A percentile compares a stretch with the other conserved stretches of the same genome.
These are phyloP conservation scores for Corticium candelabrum DNA, from an alignment of 37 sponge, comb jelly and placozoan species.

Conservation along the genomic window DNA sequence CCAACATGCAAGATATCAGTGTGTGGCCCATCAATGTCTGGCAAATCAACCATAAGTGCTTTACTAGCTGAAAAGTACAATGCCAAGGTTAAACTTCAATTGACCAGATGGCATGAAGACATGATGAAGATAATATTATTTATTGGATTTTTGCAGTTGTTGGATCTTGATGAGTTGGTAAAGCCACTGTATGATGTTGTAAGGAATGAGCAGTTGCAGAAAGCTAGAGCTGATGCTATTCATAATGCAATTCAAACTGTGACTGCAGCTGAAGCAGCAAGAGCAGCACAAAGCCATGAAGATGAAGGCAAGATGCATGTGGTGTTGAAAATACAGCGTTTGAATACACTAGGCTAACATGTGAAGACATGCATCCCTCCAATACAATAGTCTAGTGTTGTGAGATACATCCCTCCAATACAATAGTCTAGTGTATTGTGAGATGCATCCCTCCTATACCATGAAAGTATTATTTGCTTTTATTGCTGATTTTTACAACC, in stretches of 20 bases:
- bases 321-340: too few species aligned
- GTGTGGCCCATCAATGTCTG: slow-evolving; percentile 80
- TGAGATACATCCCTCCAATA: too few species aligned
- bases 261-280: slow-evolving; percentile 19
- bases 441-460: too few species aligned
- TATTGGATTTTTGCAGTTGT: slow-evolving; percentile 20
- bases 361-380: too few species aligned
- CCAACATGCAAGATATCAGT: slow-evolving; percentile 87
- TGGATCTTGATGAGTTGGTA: slow-evolving; percentile 41
- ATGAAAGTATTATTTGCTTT: too few species aligned
- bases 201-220: slow-evolving; percentile 27
- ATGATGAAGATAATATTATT: background rate
- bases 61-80: slow-evolving; percentile 65
- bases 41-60: slow-evolving; percentile 58
- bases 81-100: slow-evolving; percentile 62
- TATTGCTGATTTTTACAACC: too few species aligned
- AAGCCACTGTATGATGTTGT: slow-evolving; percentile 38
- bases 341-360: too few species aligned
- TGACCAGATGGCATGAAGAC: background rate
- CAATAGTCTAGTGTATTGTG: too few species aligned
- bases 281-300: slow-evolving; percentile 15
- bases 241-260: slow-evolving; percentile 20
- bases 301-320: slow-evolving; percentile 12
- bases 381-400: too few species aligned
- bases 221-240: slow-evolving; percentile 58